A percentile compares a stretch with the other conserved stretches of the same genome.
Conservation (phyloP, 2,888 invertebrate species). For the Leptinotarsa haldemani region DNA sequence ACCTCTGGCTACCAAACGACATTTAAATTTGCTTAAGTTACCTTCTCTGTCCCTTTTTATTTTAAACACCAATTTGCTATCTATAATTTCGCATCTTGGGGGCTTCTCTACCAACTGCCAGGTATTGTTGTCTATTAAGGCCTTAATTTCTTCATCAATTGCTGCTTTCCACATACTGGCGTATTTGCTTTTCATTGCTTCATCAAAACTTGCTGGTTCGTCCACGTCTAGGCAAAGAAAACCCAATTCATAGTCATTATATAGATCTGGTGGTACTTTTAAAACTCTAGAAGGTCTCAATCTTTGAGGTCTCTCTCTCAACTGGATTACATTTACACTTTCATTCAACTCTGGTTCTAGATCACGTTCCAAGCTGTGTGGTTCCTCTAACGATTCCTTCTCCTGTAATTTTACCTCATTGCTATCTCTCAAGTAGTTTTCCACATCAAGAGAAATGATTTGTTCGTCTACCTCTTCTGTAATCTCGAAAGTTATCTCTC, state of each 20-base stretch:
- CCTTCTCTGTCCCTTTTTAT: conserved; percentile 26
- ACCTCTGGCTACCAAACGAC: conserved; percentile 34
- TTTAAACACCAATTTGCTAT: conserved; percentile 21
- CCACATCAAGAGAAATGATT: neutral
- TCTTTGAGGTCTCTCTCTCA: neutral
- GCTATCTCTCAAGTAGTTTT: neutral
- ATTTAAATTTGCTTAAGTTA: conserved; percentile 32
- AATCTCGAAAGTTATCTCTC: neutral
- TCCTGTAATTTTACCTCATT: neutral
- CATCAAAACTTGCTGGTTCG: conserved; percentile 19
- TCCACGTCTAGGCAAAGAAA: conserved; percentile 16
- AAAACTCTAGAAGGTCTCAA: conserved; percentile 5
- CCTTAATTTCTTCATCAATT: conserved; percentile 27
- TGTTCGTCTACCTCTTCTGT: neutral
- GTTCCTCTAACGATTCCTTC: neutral
- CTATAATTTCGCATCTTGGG: conserved; percentile 9
- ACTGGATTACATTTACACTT: neutral
- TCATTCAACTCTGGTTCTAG: neutral
- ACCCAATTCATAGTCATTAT: too few species aligned
- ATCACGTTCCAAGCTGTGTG: neutral
- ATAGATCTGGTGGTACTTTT: too few species aligned
- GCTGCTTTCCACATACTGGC: neutral
- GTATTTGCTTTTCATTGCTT: conserved; percentile 16
- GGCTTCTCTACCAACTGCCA: conserved; percentile 25
- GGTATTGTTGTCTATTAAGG: conserved; percentile 32